Evolutionary conservation across 2,113 vertebrate species (phyloP).

Genomic region (Megaleporinus macrocephalus): DNA sequence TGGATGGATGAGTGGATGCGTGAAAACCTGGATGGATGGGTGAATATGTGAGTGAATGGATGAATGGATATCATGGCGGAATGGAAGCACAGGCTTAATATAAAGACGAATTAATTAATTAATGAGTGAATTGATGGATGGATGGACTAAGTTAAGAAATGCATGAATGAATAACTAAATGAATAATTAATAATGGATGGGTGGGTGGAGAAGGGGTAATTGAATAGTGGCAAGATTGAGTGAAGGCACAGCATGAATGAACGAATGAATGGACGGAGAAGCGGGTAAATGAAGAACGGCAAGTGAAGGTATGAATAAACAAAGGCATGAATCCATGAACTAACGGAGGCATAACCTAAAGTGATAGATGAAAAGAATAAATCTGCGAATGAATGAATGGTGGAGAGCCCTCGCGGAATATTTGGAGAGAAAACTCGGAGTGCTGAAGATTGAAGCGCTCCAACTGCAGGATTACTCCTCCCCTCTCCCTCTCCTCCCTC

Average conservation of each 20-base stretch:
- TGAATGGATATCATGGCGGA: not conserved
- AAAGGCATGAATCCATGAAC: no score
- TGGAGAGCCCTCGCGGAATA: not conserved
- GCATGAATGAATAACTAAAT: not conserved
- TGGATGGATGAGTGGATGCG: not conserved
- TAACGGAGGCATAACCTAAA: no score
- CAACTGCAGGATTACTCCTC: slow-evolving; percentile 30
- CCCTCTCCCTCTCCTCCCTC: slow-evolving; percentile 40
- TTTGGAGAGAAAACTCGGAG: not conserved
- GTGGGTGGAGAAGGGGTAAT: not conserved
- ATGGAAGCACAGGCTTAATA: not conserved
- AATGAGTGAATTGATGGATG: not conserved
- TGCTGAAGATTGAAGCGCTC: not conserved
- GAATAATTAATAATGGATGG: not conserved
- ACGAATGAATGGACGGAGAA: not conserved
- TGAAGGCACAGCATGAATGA: not conserved
- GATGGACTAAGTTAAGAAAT: not conserved
- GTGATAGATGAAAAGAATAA: not conserved
- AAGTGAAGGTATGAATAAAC: not conserved
- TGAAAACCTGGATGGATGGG: no score
- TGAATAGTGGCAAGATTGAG: not conserved
- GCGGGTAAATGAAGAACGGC: not conserved
- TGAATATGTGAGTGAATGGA: no score
- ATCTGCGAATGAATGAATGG: not conserved
- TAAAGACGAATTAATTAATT: not conserved